Conservation (phyloP, 2,113 vertebrate species). For the Dryoscopus gambensis region DNA sequence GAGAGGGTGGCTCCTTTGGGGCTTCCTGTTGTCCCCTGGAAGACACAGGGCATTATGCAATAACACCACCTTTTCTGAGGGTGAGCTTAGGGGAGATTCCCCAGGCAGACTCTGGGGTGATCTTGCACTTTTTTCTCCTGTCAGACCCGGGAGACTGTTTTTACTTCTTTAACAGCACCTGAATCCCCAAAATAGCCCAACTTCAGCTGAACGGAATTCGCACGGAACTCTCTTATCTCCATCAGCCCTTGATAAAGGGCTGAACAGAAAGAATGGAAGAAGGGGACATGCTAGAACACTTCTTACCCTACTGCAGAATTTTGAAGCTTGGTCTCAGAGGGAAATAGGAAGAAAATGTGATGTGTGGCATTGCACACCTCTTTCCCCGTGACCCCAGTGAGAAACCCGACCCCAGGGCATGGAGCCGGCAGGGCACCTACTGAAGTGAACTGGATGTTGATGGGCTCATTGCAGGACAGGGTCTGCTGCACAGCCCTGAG, state of each 20-base stretch:
- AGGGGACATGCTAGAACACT: neutral
- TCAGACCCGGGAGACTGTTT: neutral
- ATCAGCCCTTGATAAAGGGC: neutral
- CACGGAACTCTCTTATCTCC: neutral
- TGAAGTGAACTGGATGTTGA: slow-evolving; percentile 96
- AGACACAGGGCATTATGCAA: neutral
- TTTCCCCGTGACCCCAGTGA: rapidly evolving
- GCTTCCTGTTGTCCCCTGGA: slow-evolving; percentile 88
- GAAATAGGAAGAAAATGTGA: neutral
- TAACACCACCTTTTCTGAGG: neutral
- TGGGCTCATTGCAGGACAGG: slow-evolving; percentile 81
- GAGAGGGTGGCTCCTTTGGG: slow-evolving; percentile 92
- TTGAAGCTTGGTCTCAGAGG: neutral
- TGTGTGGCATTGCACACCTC: neutral
- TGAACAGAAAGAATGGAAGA: neutral
- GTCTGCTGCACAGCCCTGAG: slow-evolving; percentile 77
- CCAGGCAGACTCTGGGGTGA: neutral
- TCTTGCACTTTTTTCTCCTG: neutral
- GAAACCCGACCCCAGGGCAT: neutral
- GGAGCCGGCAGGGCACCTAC: slow-evolving; percentile 67
- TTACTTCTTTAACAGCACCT: neutral
- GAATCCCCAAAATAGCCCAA: neutral
- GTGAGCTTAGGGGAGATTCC: neutral
- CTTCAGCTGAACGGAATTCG: neutral
- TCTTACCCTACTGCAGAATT: neutral